Conservation (phyloP, 2,113 vertebrate genomes). For the Cricetomys ansorgei region DNA sequence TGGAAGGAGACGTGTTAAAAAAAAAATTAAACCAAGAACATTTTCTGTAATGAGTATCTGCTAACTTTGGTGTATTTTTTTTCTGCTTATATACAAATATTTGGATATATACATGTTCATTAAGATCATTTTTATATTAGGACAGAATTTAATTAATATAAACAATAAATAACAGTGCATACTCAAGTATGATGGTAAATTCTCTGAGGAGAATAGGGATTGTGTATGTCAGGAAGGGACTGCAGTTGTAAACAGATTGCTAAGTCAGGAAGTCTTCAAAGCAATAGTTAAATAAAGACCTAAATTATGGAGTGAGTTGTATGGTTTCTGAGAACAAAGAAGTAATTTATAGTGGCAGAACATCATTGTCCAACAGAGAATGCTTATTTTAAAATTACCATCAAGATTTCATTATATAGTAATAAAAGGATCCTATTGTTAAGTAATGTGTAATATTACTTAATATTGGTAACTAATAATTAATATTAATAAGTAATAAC, state of each 20-base stretch:
- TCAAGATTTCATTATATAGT: not conserved
- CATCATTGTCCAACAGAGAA: not conserved
- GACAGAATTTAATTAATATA: not conserved
- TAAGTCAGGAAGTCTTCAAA: not conserved
- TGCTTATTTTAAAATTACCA: conserved; percentile 29
- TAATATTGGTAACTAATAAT: no score
- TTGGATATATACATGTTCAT: not conserved
- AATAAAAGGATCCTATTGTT: conserved; percentile 22
- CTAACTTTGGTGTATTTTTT: conserved; percentile 20
- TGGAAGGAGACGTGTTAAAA: not conserved
- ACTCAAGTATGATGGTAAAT: not conserved
- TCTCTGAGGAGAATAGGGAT: not conserved
- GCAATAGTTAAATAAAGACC: conserved; percentile 6
- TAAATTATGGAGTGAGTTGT: conserved; percentile 6
- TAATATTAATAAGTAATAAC: no score
- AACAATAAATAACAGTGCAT: not conserved
- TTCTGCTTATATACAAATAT: not conserved
- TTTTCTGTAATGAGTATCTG: not conserved
- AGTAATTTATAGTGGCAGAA: conserved; percentile 39
- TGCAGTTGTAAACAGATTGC: conserved; percentile 27
- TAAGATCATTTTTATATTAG: conserved; percentile 8
- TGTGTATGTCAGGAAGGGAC: not conserved
- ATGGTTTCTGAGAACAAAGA: not conserved
- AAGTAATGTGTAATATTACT: not conserved
- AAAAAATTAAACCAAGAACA: not conserved